Percentiles rank a stretch among this genome's conserved stretches.
phyloP scores from a whole-genome alignment of 2,797 vertebrate species.

The Myotis vivesi region DNA sequence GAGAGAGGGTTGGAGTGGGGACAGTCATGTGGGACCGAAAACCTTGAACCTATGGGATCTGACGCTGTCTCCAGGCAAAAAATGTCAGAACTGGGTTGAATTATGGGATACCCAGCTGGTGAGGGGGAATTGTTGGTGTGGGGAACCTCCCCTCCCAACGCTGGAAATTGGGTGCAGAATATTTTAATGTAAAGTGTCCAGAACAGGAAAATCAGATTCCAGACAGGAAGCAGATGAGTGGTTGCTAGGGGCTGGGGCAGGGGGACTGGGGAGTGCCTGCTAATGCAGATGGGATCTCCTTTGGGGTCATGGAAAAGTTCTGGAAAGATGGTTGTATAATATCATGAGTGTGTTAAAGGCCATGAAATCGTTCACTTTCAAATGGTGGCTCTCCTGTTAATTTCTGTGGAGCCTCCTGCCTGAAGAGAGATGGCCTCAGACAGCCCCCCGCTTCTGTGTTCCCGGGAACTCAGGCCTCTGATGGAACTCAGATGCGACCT shows the following conservation, averaged over 20 bases:
- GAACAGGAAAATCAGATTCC: neutral
- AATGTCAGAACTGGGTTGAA: neutral
- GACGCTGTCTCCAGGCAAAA: neutral
- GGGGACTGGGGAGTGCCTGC: neutral
- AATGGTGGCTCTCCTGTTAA: neutral
- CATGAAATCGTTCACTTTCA: neutral
- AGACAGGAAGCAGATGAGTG: neutral
- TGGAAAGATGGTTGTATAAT: neutral
- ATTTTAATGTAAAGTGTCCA: neutral
- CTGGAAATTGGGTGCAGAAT: neutral
- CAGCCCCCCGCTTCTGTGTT: neutral
- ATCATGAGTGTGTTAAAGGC: too few relatives aligned
- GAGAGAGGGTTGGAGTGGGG: neutral
- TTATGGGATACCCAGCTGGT: neutral
- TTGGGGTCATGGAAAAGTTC: neutral
- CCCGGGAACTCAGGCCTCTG: neutral
- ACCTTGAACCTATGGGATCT: neutral
- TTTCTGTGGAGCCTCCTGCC: neutral
- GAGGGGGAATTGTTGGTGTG: neutral
- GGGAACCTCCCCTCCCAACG: too few relatives aligned
- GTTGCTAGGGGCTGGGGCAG: neutral
- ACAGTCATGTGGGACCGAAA: neutral
- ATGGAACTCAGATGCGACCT: neutral
- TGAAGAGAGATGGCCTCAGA: neutral
- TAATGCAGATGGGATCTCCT: neutral